These are phyloP conservation scores for Andrena flavipes DNA, from an alignment of 2,888 invertebrate genomes.

Conservation along the genomic window DNA sequence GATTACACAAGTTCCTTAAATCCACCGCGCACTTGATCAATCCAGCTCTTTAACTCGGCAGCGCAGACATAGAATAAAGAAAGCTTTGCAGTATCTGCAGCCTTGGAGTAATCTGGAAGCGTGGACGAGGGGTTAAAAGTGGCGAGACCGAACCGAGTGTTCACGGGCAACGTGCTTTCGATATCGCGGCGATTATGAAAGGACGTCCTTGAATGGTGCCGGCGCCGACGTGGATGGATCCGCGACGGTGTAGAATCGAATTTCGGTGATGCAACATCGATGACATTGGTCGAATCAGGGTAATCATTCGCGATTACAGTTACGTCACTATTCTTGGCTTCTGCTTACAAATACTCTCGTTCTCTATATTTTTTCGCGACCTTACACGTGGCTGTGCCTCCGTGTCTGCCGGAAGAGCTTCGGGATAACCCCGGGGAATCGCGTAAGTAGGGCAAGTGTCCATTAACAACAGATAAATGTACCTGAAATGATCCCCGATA, in stretches of 20 bases:
- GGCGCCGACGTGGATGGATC: neutral
- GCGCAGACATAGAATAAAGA: too few relatives aligned
- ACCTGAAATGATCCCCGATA: too few relatives aligned
- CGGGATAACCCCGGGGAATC: neutral
- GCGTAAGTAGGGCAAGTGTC: neutral
- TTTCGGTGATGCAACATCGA: conserved; percentile 16
- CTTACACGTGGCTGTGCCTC: neutral
- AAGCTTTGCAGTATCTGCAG: too few relatives aligned
- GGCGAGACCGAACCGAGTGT: neutral
- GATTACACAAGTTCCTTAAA: too few relatives aligned
- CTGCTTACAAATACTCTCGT: neutral
- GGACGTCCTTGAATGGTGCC: neutral
- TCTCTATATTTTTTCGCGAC: neutral
- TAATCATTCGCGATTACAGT: conserved; percentile 4
- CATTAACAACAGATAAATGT: too few relatives aligned
- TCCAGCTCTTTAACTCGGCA: too few relatives aligned
- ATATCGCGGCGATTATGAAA: conserved; percentile 2
- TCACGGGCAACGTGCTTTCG: conserved; percentile 1
- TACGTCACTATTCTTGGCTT: conserved; percentile 1
- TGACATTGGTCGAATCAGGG: neutral
- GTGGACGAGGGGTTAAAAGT: neutral
- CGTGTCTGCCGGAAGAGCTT: neutral
- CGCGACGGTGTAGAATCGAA: neutral
- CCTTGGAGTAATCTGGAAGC: too few relatives aligned
- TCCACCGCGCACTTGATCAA: too few relatives aligned